Percentiles rank a stretch among this genome's conserved stretches.
phyloP scores from a whole-genome alignment of 2,888 invertebrate genomes.

The Hyposoter didymator region DNA sequence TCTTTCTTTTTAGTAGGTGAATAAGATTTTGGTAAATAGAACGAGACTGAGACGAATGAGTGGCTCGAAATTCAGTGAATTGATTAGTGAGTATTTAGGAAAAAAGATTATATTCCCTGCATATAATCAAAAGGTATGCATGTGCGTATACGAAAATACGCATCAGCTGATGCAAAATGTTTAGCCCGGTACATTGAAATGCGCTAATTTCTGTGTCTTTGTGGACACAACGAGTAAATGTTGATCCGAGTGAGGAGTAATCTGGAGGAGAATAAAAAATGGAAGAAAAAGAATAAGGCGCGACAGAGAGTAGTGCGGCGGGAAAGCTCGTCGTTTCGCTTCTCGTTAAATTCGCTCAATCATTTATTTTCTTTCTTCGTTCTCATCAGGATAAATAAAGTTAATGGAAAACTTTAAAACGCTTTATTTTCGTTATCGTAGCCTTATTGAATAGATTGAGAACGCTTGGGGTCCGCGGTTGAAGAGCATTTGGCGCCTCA shows the following conservation, averaged over 20 bases:
- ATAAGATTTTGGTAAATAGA: too few species aligned
- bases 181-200: too few species aligned
- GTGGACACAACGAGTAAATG: not conserved
- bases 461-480: conserved; percentile 29
- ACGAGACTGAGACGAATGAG: too few species aligned
- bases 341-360: not conserved
- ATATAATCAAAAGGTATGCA: too few species aligned
- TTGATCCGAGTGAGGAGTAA: not conserved
- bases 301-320: not conserved
- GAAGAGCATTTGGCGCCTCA: conserved; percentile 58
- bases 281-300: conserved; percentile 1
- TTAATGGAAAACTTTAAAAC: conserved; percentile 70
- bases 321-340: conserved; percentile 24
- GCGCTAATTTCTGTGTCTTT: not conserved
- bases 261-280: conserved; percentile 5
- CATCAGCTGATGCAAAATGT: too few species aligned
- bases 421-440: conserved; percentile 68
- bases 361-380: not conserved
- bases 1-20: too few species aligned
- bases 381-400: conserved; percentile 5
- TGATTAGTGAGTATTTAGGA: too few species aligned
- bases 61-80: too few species aligned
- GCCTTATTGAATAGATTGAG: conserved; percentile 70
- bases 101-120: too few species aligned
- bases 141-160: too few species aligned